These are phyloP conservation scores for Cinclus mexicanus DNA, from an alignment of 2,113 vertebrate species.

Conservation along the genomic window DNA sequence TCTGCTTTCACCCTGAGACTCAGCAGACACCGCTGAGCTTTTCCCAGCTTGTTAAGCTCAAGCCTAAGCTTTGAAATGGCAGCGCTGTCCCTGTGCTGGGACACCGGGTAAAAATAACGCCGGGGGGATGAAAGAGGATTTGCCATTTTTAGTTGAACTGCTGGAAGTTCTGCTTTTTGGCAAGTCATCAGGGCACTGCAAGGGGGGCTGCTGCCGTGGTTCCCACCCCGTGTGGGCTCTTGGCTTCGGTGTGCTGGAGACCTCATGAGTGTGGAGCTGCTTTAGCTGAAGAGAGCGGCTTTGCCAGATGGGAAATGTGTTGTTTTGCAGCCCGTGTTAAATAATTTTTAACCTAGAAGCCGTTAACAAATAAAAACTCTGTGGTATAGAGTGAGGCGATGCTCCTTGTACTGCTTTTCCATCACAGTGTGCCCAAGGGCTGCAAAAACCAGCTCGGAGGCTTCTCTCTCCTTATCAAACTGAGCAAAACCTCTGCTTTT, in stretches of 20 bases:
- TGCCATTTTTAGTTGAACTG: background rate
- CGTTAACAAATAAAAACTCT: background rate
- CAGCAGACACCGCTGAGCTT: background rate
- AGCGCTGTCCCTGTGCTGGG: background rate
- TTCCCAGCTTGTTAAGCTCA: background rate
- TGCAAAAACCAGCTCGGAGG: background rate
- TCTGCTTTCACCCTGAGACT: background rate
- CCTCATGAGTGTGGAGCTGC: background rate
- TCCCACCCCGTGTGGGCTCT: background rate
- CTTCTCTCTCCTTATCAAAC: background rate
- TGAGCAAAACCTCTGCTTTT: background rate
- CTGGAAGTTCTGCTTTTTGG: slow-evolving; percentile 38
- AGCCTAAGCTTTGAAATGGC: slow-evolving; percentile 24
- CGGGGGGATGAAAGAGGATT: slow-evolving; percentile 9
- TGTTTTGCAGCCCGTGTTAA: background rate
- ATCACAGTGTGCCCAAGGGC: fast-evolving
- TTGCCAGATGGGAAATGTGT: background rate
- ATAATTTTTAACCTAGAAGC: background rate
- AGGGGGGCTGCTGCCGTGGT: background rate
- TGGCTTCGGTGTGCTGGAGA: background rate
- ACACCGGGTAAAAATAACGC: background rate
- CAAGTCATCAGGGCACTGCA: background rate
- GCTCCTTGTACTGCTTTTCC: background rate
- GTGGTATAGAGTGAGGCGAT: fast-evolving
- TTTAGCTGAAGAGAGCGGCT: background rate